Conservation (phyloP, 1,140 invertebrate genomes). For the Cherax destructor region DNA sequence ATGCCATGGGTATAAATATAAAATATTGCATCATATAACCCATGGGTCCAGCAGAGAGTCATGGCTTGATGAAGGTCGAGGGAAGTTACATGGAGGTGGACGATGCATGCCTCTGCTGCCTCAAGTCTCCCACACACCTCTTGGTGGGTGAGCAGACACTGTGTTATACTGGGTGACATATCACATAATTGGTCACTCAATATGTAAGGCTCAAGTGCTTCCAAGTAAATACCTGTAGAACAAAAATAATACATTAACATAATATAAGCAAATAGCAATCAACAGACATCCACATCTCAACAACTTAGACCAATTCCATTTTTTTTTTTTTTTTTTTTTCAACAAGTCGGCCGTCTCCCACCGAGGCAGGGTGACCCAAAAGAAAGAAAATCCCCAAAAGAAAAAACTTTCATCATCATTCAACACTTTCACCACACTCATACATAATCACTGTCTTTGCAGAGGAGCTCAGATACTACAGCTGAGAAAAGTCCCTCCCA, state of each 20-base stretch:
- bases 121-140: conserved; percentile 77
- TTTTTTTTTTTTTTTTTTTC: no score
- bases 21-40: conserved; percentile 90
- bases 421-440: no score
- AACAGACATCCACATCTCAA: no score
- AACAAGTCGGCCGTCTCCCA: no score
- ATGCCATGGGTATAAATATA: conserved; percentile 92
- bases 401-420: no score
- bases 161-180: conserved; percentile 78
- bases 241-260: neutral
- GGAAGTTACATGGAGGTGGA: conserved; percentile 88
- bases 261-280: neutral
- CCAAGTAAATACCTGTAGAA: conserved; percentile 76
- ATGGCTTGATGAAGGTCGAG: conserved; percentile 93
- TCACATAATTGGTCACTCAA: conserved; percentile 77
- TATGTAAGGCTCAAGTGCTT: conserved; percentile 79
- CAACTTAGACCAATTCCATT: no score
- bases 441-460: no score
- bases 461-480: no score
- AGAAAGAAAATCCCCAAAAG: no score
- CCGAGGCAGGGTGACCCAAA: no score
- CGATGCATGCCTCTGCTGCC: conserved; percentile 86
- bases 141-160: conserved; percentile 79
- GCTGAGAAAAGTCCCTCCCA: no score
- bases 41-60: conserved; percentile 85